These are phyloP conservation scores for Drosophila busckii DNA, from an alignment of 1,140 invertebrate genomes.

Conservation along the genomic window DNA sequence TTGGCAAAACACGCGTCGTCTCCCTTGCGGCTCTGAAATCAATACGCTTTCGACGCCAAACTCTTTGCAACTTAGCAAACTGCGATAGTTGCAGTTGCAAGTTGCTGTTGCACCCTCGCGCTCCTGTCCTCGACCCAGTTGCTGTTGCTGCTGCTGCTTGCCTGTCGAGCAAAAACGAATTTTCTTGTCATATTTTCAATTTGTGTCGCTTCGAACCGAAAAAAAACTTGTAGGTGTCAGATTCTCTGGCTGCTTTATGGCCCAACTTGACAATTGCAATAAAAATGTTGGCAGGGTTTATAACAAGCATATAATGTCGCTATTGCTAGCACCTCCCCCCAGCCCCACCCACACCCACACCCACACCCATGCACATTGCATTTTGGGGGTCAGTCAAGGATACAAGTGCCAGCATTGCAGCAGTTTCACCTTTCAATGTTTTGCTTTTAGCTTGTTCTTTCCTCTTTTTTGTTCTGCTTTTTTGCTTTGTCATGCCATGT, in stretches of 20 bases:
- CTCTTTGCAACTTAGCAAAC: constrained; percentile 64
- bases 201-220: constrained; percentile 55
- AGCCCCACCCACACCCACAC: background rate
- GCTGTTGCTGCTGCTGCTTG: no score
- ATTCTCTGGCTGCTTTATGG: constrained; percentile 66
- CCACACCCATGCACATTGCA: no score
- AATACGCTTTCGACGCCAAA: constrained; percentile 69
- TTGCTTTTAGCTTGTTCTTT: no score
- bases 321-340: background rate
- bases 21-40: constrained; percentile 48
- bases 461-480: constrained; percentile 28
- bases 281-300: constrained; percentile 74
- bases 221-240: constrained; percentile 58
- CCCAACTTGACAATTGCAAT: constrained; percentile 71
- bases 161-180: constrained; percentile 53
- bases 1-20: constrained; percentile 55
- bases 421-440: constrained; percentile 51
- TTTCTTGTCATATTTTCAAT: constrained; percentile 77
- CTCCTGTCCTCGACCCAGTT: constrained; percentile 46
- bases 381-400: constrained; percentile 47
- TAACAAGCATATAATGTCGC: constrained; percentile 72
- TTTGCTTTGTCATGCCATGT: constrained; percentile 54
- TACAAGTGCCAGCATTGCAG: constrained; percentile 39
- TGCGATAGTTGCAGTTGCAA: constrained; percentile 53
- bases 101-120: background rate